Base-by-base conservation (phyloP, 2,888 invertebrate genomes). In the Drosophila maculinotata region DNA sequence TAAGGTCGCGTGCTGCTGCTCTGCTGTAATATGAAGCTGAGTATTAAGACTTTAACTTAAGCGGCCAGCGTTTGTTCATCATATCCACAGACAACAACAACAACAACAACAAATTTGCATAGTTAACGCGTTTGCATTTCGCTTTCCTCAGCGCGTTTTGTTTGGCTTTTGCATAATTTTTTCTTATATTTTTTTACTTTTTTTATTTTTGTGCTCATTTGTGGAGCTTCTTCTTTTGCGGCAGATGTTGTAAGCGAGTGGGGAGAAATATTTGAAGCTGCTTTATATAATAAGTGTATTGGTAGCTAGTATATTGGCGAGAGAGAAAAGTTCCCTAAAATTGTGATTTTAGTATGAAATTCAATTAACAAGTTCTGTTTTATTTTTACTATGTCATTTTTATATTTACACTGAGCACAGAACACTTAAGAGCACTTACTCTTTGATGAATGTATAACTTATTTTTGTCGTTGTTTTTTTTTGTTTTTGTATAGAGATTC, bases 351-450 rank as follows among this genome's bases (percentile, higher is more conserved):
- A 28, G 23, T 0, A 20, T 30, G 10, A 15, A 67, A 56, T 39
- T 47, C 80, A 87, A 82, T 82, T 87, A 87, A 69, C 82, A 82
- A 52, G 73, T 87, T 33, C n/a, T n/a, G n/a, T 47, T 66, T 26
- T 74, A 70, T 60, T 47, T 35, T 20, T 2, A 4, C 20, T 20
- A 4, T 20, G n/a, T n/a, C n/a, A n/a, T 33, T 45, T 41, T 20
- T 10, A 25, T 57, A 12, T 73, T 66, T 41, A 35, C 72, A 72
- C 59, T 52, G 44, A 71, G 72, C 39, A 36, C 52, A 71, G 67
- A 73, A 76, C 72, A 59, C 41, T 42, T 44, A 30, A 42, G 49
- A 70, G 44, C 52, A 65, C 52, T 71, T 59, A 74, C 72, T 71
- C 49, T 48, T 47, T 9, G 3, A 12, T n/a, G 17, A 3, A 20